Evolutionary conservation across 2,888 invertebrate species (phyloP).

Genomic region (Melipona beecheii): DNA sequence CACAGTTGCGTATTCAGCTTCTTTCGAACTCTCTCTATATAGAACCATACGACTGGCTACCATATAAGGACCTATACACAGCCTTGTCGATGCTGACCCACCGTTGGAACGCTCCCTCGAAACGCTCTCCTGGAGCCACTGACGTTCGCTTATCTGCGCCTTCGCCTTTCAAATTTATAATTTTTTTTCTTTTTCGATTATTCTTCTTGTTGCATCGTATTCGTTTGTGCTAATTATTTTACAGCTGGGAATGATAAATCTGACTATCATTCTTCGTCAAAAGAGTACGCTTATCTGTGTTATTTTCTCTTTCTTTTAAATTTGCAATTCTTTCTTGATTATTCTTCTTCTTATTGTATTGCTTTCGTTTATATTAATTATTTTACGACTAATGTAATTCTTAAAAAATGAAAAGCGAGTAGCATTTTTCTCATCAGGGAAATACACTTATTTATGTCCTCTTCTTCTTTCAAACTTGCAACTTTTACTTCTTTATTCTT

Average conservation of each 20-base stretch:
- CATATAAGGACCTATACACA: constrained; percentile 79
- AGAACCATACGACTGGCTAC: constrained; percentile 76
- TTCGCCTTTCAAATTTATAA: constrained; percentile 16
- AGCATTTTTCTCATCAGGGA: too few relatives aligned
- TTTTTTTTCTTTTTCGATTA: background rate
- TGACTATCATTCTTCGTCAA: too few relatives aligned
- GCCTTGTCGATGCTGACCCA: constrained; percentile 74
- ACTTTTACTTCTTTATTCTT: background rate
- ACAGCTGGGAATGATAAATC: too few relatives aligned
- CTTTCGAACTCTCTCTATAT: constrained; percentile 77
- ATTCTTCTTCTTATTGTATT: too few relatives aligned
- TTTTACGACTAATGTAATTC: too few relatives aligned
- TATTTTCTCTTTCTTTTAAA: too few relatives aligned
- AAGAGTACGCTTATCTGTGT: too few relatives aligned
- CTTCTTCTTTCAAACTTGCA: constrained; percentile 18
- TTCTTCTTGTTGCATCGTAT: background rate
- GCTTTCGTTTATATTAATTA: too few relatives aligned
- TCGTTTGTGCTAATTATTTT: background rate
- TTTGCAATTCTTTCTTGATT: too few relatives aligned
- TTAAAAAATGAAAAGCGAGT: too few relatives aligned
- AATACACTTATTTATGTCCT: constrained; percentile 24
- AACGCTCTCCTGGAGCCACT: constrained; percentile 61
- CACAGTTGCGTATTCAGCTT: constrained; percentile 76
- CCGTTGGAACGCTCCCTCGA: constrained; percentile 71
- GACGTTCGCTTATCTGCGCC: constrained; percentile 30